phyloP scores from a whole-genome alignment of 2,113 vertebrate species.

The Poecile atricapillus region DNA sequence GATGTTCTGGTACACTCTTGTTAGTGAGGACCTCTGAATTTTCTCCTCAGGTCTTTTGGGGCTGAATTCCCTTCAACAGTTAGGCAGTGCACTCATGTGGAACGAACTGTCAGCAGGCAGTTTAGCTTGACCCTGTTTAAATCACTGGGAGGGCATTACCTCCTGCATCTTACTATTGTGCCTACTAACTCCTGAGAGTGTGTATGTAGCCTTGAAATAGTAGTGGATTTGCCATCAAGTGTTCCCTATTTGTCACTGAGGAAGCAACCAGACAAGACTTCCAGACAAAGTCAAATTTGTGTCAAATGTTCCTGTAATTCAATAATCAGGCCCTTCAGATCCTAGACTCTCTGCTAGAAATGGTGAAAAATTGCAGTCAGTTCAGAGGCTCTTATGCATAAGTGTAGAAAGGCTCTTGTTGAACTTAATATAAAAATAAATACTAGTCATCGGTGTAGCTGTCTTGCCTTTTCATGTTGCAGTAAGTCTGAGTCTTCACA shows the following conservation, averaged over 20 bases:
- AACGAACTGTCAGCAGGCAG: not conserved
- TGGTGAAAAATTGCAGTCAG: not conserved
- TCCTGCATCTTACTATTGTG: not conserved
- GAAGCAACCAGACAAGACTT: not conserved
- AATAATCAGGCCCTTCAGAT: not conserved
- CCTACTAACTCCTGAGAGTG: not conserved
- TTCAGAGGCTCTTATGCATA: not conserved
- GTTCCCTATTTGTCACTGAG: not conserved
- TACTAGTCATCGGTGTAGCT: not conserved
- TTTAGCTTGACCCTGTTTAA: not conserved
- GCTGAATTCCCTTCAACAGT: not conserved
- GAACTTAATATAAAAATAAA: conserved; percentile 17
- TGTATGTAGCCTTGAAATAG: not conserved
- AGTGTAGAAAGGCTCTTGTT: not conserved
- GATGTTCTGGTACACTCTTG: not conserved
- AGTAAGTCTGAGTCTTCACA: not conserved
- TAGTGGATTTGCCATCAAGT: not conserved
- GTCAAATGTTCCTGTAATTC: not conserved
- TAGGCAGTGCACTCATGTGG: not conserved
- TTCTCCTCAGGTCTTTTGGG: not conserved
- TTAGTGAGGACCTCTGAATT: not conserved
- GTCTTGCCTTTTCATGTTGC: not conserved
- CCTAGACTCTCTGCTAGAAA: not conserved
- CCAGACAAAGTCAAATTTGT: not conserved
- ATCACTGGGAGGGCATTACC: not conserved